Conservation (phyloP, 2,113 vertebrate genomes). For the Tor tambroides region DNA sequence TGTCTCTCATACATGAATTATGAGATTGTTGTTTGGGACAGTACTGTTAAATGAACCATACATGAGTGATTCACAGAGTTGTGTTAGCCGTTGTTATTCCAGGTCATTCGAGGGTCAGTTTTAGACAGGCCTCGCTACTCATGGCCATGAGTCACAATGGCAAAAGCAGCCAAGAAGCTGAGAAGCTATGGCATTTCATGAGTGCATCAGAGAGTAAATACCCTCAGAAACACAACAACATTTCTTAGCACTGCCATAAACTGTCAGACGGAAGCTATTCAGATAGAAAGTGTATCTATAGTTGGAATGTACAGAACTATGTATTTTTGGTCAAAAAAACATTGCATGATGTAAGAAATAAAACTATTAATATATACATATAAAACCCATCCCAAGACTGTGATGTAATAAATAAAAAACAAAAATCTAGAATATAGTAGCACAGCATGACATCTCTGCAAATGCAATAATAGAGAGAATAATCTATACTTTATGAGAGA, state of each 20-base stretch:
- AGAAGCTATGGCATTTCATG: neutral
- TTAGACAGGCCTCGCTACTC: constrained; percentile 36
- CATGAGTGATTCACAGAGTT: constrained; percentile 16
- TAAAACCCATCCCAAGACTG: too few relatives aligned
- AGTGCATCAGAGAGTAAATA: neutral
- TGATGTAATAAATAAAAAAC: too few relatives aligned
- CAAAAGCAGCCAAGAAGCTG: neutral
- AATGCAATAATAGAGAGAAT: neutral
- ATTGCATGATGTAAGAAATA: neutral
- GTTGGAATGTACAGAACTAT: neutral
- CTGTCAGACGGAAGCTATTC: neutral
- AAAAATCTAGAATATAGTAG: neutral
- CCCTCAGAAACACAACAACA: neutral
- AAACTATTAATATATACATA: neutral
- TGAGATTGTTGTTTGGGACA: constrained; percentile 43
- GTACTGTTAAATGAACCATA: constrained; percentile 52
- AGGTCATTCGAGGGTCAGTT: constrained; percentile 38
- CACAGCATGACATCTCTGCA: neutral
- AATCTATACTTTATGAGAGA: neutral
- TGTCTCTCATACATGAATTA: neutral
- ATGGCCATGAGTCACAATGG: constrained; percentile 30
- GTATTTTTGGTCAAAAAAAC: neutral
- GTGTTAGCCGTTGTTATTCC: constrained; percentile 43
- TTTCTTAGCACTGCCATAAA: neutral
- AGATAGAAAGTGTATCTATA: neutral